Base-by-base conservation (phyloP, 2,797 vertebrate genomes). In the Urosaurus nigricauda region DNA sequence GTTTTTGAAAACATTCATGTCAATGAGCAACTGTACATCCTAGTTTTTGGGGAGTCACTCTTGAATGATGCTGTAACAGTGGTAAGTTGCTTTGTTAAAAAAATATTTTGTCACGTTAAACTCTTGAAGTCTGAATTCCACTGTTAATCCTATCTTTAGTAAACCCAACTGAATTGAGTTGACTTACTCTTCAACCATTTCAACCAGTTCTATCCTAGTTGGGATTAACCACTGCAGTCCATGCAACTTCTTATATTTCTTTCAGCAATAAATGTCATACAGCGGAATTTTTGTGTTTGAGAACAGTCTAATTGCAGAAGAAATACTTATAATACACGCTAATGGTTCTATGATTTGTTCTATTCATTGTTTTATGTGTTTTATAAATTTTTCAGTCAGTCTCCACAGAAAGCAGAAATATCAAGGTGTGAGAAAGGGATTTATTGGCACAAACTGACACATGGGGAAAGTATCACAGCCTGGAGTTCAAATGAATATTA, bases 61-160 rank as follows among this genome's bases (percentile, higher is more conserved):
- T 97, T 99, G 94, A 99, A 98, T 11, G 99, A 99, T 53, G 99
- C 98, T 0, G 97, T 99, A 95, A 99, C 98, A 87, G 99, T 99
- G 98, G 99, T 99, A 96, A 98, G 98, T 96, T 89, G 56, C 26
- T 11, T 4, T 79, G 80, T 9, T 5, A 75, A 51, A 53, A 68
- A 79, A 75, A 13, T 13, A 29, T 11, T 26, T 21, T 58, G 11
- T 21, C 4, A 19, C 26, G 26, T 35, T 63, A 12, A 68, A 37
- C 26, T 58, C 11, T 87, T 51, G 4, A 16, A 47, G 1, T 24
- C 35, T n/a, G 65, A 32, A 68, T 68, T 68, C 21, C 29, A 32
- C 13, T 68, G 65, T 32, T 68, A 68, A 26, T 68, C 12, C 26
- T 68, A 68, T 32, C 65, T 68, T 11, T 6, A 13, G 65, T 12